Evolutionary conservation across 2,113 vertebrate species (phyloP).

Genomic region (Petromus typicus): DNA sequence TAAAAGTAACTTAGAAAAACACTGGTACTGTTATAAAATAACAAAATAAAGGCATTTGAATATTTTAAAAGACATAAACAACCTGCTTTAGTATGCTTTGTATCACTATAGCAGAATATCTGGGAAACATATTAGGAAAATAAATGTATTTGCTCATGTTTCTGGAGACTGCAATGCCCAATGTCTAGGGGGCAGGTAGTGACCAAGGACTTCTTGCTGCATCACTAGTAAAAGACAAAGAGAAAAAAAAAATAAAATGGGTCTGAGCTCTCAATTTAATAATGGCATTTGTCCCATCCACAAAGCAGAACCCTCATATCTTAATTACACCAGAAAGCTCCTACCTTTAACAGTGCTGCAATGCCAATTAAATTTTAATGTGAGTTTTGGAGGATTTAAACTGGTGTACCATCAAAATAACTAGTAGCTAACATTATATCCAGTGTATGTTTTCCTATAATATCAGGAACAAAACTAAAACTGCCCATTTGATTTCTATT

Average conservation of each 20-base stretch:
- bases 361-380: slow-evolving; percentile 3
- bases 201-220: neutral
- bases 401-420: neutral
- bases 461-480: neutral
- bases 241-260: neutral
- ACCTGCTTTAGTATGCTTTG: neutral
- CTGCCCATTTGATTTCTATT: neutral
- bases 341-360: neutral
- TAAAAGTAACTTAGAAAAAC: slow-evolving; percentile 45
- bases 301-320: neutral
- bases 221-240: neutral
- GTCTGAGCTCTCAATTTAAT: neutral
- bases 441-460: neutral
- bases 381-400: neutral
- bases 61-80: slow-evolving; percentile 51
- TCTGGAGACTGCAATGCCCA: neutral
- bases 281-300: neutral
- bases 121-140: neutral
- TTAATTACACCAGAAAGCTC: neutral
- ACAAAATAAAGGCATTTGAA: slow-evolving; percentile 24
- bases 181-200: neutral
- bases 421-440: neutral
- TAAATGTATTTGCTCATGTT: neutral
- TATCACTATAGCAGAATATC: neutral
- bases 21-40: neutral